Evolutionary conservation across 2,888 invertebrate genomes (phyloP).

Genomic region (Drosophila merina): DNA sequence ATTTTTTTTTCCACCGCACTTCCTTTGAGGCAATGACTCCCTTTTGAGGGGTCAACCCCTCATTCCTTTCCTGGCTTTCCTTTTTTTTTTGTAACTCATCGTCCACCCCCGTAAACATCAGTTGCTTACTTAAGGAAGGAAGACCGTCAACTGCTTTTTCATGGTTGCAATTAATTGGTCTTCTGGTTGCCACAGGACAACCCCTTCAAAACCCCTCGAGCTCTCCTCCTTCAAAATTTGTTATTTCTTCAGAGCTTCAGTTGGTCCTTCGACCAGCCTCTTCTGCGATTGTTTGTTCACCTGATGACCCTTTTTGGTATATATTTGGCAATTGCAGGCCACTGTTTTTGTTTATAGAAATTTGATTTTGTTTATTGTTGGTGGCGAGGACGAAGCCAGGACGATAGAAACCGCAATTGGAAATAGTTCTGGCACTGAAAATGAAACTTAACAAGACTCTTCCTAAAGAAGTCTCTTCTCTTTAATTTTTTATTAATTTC

Average conservation of each 20-base stretch:
- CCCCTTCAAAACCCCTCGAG: conserved; percentile 10
- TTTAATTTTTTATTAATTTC: no score
- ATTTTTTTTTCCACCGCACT: conserved; percentile 1
- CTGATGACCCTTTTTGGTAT: conserved; percentile 58
- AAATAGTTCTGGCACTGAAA: conserved; percentile 25
- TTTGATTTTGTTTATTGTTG: conserved; percentile 73
- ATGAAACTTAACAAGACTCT: not conserved
- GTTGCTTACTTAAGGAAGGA: conserved; percentile 35
- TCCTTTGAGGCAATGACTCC: conserved; percentile 15
- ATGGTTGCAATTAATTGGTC: conserved; percentile 55
- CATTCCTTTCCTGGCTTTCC: not conserved
- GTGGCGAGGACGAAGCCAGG: not conserved
- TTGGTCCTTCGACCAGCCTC: not conserved
- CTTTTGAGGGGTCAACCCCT: conserved; percentile 27
- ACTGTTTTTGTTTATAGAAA: conserved; percentile 59
- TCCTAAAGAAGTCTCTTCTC: no score
- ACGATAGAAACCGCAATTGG: conserved; percentile 1
- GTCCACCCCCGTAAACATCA: conserved; percentile 4
- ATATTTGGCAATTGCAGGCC: conserved; percentile 24
- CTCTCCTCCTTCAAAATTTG: conserved; percentile 6
- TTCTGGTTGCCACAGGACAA: conserved; percentile 37
- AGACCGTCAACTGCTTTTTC: conserved; percentile 43
- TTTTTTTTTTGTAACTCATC: not conserved
- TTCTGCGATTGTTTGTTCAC: conserved; percentile 63
- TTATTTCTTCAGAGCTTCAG: conserved; percentile 19